phyloP scores from a whole-genome alignment of 2,888 invertebrate genomes.

The Strigamia maritima region DNA sequence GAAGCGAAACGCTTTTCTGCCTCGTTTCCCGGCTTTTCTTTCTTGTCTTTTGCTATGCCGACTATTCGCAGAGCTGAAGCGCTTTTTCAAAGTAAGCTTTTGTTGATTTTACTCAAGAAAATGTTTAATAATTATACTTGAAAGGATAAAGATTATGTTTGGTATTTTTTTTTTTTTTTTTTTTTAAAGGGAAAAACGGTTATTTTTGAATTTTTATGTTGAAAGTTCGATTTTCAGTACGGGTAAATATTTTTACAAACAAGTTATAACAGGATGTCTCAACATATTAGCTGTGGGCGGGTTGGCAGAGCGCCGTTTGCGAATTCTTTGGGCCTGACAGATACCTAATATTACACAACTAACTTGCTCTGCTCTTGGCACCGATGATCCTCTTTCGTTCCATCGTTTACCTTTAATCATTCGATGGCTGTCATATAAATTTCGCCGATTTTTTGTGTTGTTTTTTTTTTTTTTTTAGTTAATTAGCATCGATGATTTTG shows the following conservation, averaged over 20 bases:
- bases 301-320: not conserved
- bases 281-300: not conserved
- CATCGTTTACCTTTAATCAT: too few species aligned
- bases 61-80: not conserved
- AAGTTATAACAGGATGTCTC: not conserved
- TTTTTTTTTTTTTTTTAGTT: too few species aligned
- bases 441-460: too few species aligned
- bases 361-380: constrained; percentile 15
- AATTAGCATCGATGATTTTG: too few species aligned
- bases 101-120: not conserved
- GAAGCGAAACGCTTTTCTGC: not conserved
- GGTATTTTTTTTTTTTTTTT: not conserved
- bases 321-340: not conserved
- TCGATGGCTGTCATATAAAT: too few species aligned
- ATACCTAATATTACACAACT: constrained; percentile 3
- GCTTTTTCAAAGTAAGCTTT: not conserved
- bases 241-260: too few species aligned
- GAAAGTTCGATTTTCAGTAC: too few species aligned
- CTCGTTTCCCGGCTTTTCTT: not conserved
- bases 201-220: too few species aligned
- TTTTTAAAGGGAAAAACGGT: not conserved
- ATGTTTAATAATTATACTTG: not conserved
- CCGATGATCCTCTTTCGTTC: not conserved
- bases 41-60: not conserved
- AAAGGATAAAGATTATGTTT: not conserved